Percentiles rank a stretch among this genome's conserved stretches.
These are phyloP conservation scores for Acleris laterana DNA, from an alignment of 2,888 invertebrate species.

Conservation along the genomic window DNA sequence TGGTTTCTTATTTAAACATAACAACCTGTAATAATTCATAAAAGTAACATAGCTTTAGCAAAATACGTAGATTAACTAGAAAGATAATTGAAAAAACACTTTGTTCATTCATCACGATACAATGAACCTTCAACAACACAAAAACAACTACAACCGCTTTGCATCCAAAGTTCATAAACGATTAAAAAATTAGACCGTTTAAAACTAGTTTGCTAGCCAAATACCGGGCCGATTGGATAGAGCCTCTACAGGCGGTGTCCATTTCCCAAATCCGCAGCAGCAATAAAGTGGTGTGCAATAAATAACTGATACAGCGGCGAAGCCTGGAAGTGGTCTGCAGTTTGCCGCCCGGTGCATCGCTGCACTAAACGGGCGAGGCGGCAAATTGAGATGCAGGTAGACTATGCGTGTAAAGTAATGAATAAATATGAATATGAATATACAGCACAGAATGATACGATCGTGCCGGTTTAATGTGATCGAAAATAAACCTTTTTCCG, in stretches of 20 bases:
- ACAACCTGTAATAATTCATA: no score
- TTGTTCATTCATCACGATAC: neutral
- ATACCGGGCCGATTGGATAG: slow-evolving; percentile 50
- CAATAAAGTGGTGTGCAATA: slow-evolving; percentile 48
- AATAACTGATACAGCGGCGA: slow-evolving; percentile 62
- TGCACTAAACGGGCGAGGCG: slow-evolving; percentile 26
- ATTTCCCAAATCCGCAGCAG: slow-evolving; percentile 49
- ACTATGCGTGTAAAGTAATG: no score
- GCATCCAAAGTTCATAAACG: neutral
- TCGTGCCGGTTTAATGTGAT: no score
- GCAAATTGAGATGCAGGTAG: no score
- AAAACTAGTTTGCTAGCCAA: slow-evolving; percentile 47
- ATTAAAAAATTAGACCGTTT: slow-evolving; percentile 19
- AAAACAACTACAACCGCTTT: neutral
- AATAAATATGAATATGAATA: no score
- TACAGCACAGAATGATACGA: no score
- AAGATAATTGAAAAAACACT: neutral
- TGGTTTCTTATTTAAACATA: no score
- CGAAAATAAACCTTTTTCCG: no score
- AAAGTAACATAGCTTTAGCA: no score
- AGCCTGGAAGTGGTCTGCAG: slow-evolving; percentile 55
- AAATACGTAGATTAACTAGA: no score
- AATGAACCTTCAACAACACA: neutral
- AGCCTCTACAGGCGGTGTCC: slow-evolving; percentile 44
- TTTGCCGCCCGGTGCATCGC: slow-evolving; percentile 42